Evolutionary conservation across 2,113 vertebrate species (phyloP), one percentile per base, ranked within the genome.

Genomic region (Ceuthmochares aereus): DNA sequence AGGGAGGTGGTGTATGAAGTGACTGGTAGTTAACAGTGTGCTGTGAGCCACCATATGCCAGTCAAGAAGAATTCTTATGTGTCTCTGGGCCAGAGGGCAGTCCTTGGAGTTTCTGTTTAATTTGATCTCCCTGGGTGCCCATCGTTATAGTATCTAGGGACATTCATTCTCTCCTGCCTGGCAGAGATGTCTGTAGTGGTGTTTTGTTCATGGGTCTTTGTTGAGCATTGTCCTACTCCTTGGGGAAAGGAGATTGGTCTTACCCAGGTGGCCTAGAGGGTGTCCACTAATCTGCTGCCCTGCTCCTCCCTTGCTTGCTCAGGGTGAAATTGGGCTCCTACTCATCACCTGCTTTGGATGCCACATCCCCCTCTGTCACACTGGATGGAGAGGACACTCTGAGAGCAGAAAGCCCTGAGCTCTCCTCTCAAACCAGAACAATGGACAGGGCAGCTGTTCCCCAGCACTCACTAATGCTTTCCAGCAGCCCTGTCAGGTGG

Each of bases 401-500:
- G 0, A 45, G 17, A 63, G 32, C 42, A 63, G 15, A 52, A 10
- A 68, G 10, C 14, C 12, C 20, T 0, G 0, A 1, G 7, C 19
- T 81, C 30, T 49, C 37, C 43, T 36, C 26, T 84, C 32, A 64
- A 14, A 12, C 26, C 49, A 63, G 47, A 8, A 37, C 34, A 16
- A 18, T 5, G n/a, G 43, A 40, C 18, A 8, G 3, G 15, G 20
- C 25, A 43, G 8, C 14, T 56, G 2, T 74, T 92, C 11, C 16
- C 16, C 42, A 45, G 23, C 16, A 55, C 14, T 12, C 29, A 40
- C 21, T 19, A 34, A 5, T 0, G 1, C 34, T 70, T 72, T 30
- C 34, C 36, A 59, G 16, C 26, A 73, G 58, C 29, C 21, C 12
- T 2, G 3, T 34, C 27, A 74, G 20, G 23, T 2, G 3, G 20